Percentiles rank a stretch among this genome's conserved stretches.
phyloP scores from a whole-genome alignment of 2,113 vertebrate species.

The Mola mola region DNA sequence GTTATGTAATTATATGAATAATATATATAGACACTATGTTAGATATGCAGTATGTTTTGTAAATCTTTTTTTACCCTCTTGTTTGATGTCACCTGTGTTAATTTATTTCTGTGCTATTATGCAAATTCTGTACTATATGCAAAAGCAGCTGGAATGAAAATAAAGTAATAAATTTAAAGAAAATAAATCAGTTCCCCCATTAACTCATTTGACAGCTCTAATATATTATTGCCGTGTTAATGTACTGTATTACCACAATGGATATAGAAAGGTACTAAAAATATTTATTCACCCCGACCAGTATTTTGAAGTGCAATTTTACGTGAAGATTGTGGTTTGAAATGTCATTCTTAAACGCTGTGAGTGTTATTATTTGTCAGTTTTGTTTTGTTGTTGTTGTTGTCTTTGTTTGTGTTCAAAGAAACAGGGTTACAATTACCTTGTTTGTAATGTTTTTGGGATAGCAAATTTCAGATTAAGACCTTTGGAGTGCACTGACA shows the following conservation, averaged over 20 bases:
- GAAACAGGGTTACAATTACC: constrained; percentile 61
- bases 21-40: constrained; percentile 73
- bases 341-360: constrained; percentile 85
- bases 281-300: constrained; percentile 75
- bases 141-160: constrained; percentile 77
- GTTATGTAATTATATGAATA: constrained; percentile 73
- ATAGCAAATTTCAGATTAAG: constrained; percentile 42
- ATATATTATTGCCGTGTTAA: constrained; percentile 73
- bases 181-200: constrained; percentile 53
- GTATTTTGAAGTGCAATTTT: constrained; percentile 84
- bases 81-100: constrained; percentile 75
- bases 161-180: too few relatives aligned
- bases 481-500: constrained; percentile 63
- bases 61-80: constrained; percentile 76
- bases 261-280: constrained; percentile 71
- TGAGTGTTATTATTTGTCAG: constrained; percentile 65
- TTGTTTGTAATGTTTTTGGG: constrained; percentile 49
- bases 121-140: constrained; percentile 79
- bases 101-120: constrained; percentile 79
- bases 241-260: constrained; percentile 77
- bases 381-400: constrained; percentile 29
- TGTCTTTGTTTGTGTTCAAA: constrained; percentile 53
- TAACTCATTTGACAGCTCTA: constrained; percentile 61
- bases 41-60: constrained; percentile 81
- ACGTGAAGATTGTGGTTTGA: constrained; percentile 83